Conservation (phyloP, 2,113 vertebrate genomes). For the Eubucco bourcierii region DNA sequence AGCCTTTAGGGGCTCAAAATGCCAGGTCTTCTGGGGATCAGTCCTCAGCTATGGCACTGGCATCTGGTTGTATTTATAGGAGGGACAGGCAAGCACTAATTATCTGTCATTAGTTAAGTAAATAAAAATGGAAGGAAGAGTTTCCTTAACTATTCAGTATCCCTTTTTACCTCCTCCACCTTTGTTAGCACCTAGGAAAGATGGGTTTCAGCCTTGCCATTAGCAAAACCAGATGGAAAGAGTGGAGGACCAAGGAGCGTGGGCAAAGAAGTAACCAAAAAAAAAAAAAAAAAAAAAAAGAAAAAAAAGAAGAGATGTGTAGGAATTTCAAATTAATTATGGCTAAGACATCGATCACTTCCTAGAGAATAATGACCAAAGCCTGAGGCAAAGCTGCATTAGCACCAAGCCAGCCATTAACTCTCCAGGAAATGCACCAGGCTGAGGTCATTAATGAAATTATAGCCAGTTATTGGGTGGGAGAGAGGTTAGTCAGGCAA, state of each 20-base stretch:
- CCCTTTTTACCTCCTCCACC: neutral
- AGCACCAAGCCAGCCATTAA: neutral
- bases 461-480: neutral
- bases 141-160: neutral
- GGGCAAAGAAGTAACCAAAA: neutral
- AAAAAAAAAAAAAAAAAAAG: neutral
- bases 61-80: neutral
- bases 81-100: neutral
- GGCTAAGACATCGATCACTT: neutral
- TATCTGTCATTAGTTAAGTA: neutral
- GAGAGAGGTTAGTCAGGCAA: neutral
- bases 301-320: neutral
- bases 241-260: neutral
- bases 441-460: neutral
- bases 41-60: neutral
- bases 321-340: slow-evolving; percentile 7
- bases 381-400: neutral
- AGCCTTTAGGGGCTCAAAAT: neutral
- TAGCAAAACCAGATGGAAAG: neutral
- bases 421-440: neutral
- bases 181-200: neutral
- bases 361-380: neutral
- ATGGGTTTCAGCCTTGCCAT: neutral
- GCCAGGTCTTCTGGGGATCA: neutral
- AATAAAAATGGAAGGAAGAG: neutral